Evolutionary conservation across 2,113 vertebrate genomes (phyloP), one percentile per base, ranked within the genome.

Genomic region (Xenopus laevis): DNA sequence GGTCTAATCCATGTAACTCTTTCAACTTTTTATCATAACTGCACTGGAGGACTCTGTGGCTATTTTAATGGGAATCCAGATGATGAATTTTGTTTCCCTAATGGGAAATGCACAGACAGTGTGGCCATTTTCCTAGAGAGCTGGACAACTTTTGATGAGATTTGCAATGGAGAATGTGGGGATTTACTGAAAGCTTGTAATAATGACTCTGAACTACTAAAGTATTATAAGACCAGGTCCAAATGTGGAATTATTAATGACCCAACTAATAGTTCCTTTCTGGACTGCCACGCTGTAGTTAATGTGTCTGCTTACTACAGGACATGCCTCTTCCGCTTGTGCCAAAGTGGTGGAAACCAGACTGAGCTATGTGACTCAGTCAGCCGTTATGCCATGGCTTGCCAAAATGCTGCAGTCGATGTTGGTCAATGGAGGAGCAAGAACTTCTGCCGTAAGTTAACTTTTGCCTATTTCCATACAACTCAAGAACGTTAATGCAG

Each of bases 91-190:
- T 94, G 91, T 13, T 89, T 94, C 18, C 94, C 96, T 27, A 98
- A 88, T 0, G 95, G 95, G 82, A 95, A 94, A 71, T 91, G 91
- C 77, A 96, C 95, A 0, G 97, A 99, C 78, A 94, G 93, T 30
- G 83, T 93, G 11, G 96, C 93, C 0, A 92, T 94, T 75, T 98
- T 99, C 79, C 84, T 95, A 59, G 96, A 98, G 2, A 94, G 92
- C 81, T 99, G 97, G 97, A 92, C 90, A 3, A 93, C 97, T 0
- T 96, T 99, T 0, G 95, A 99, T 0, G 96, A 99, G 86, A 90
- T 99, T 77, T 99, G 97, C 83, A 99, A 99, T 0, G 97, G 97
- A 0, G 96, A 98, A 81, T 98, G 97, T 0, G 97, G 96, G 4
- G 96, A 97, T 79, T 90, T 99, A 60, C 95, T 98, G 70, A 95